phyloP scores from a whole-genome alignment of 2,797 vertebrate species.

The Typhlichthys subterraneus region DNA sequence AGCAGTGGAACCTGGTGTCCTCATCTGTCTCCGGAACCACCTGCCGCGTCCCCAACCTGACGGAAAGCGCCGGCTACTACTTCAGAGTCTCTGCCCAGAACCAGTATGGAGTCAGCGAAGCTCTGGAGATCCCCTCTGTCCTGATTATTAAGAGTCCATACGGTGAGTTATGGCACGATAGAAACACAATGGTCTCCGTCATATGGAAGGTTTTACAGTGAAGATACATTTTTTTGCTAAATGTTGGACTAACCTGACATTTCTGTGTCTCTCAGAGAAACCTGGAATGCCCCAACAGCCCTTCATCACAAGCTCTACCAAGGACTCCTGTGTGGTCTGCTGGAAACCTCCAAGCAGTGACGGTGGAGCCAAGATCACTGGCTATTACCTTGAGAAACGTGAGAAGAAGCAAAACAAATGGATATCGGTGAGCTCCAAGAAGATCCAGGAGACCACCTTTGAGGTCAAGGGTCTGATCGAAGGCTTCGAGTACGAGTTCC shows the following conservation, averaged over 20 bases:
- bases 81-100: slow-evolving; percentile 98
- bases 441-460: slow-evolving; percentile 87
- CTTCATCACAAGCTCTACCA: slow-evolving; percentile 85
- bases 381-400: slow-evolving; percentile 94
- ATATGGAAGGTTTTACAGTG: too few species aligned
- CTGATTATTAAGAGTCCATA: slow-evolving; percentile 94
- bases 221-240: too few species aligned
- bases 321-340: slow-evolving; percentile 91
- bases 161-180: slow-evolving; percentile 76
- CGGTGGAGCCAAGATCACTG: slow-evolving; percentile 94
- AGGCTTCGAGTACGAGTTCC: slow-evolving; percentile 98
- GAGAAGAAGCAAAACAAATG: slow-evolving; percentile 99
- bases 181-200: too few species aligned
- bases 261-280: slow-evolving; percentile 82
- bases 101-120: slow-evolving; percentile 91
- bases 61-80: slow-evolving; percentile 95
- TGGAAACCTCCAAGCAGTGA: slow-evolving; percentile 96
- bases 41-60: slow-evolving; percentile 92
- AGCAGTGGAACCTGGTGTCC: slow-evolving; percentile 94
- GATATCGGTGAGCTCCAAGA: slow-evolving; percentile 91
- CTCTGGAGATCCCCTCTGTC: slow-evolving; percentile 90
- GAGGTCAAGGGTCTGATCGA: slow-evolving; percentile 90
- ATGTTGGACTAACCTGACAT: neutral
- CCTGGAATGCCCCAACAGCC: slow-evolving; percentile 90
- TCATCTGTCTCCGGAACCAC: slow-evolving; percentile 91